Percentiles rank a stretch among this genome's conserved stretches.
These are phyloP conservation scores for Tyto alba DNA, from an alignment of 2,113 vertebrate species.

Conservation along the genomic window DNA sequence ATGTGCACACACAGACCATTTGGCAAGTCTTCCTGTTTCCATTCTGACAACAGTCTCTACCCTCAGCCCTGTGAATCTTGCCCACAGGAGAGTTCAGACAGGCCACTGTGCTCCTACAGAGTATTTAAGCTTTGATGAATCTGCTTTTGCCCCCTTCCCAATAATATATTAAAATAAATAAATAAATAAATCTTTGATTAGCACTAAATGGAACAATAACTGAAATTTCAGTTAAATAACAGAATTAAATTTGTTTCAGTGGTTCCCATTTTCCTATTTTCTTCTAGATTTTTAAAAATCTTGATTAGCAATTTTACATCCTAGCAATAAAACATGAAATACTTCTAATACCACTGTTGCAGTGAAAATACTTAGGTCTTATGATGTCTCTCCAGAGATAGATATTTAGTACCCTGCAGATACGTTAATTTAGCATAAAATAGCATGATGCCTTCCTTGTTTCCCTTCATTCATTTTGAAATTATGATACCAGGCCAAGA, in stretches of 20 bases:
- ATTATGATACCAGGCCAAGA: conserved; percentile 9
- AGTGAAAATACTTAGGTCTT: conserved; percentile 55
- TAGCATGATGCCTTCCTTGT: conserved; percentile 39
- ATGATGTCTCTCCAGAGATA: conserved; percentile 24
- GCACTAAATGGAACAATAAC: not conserved
- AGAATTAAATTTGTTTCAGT: conserved; percentile 3
- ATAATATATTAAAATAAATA: not conserved
- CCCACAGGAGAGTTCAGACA: not conserved
- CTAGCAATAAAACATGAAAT: conserved; percentile 52
- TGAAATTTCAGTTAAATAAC: not conserved
- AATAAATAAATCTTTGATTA: not conserved
- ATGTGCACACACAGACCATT: not conserved
- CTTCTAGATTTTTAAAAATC: not conserved
- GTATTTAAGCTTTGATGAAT: not conserved
- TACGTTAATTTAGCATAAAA: conserved; percentile 67
- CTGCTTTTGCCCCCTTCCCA: not conserved
- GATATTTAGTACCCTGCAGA: conserved; percentile 52
- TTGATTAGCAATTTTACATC: conserved; percentile 51
- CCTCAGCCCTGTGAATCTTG: not conserved
- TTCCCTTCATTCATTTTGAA: conserved; percentile 60
- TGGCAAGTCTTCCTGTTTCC: not conserved
- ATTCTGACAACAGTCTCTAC: fast-evolving
- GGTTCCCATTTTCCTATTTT: conserved; percentile 22
- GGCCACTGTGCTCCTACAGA: not conserved
- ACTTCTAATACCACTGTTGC: conserved; percentile 9